These are phyloP conservation scores for Philereme vetulata DNA, from an alignment of 2,888 invertebrate genomes.

Conservation along the genomic window DNA sequence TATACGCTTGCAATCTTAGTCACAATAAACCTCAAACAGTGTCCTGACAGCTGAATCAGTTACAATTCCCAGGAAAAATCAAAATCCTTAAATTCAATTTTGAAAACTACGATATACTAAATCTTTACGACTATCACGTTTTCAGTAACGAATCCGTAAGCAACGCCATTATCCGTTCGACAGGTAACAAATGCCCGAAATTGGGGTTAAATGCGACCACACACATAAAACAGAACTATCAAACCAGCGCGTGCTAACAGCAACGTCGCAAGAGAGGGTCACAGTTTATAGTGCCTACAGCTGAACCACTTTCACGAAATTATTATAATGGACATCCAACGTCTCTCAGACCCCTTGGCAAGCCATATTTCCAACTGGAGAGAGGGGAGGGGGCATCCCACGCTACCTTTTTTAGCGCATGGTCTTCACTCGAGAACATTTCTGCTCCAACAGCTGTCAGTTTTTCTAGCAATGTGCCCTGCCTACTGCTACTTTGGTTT, in stretches of 20 bases:
- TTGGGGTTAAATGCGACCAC: conserved; percentile 32
- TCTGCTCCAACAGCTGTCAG: no score
- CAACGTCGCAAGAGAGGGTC: conserved; percentile 33
- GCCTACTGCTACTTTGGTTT: no score
- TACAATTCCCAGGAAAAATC: no score
- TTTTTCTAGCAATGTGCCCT: no score
- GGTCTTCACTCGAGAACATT: no score
- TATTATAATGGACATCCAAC: neutral
- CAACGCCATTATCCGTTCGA: conserved; percentile 19
- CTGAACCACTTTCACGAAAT: neutral
- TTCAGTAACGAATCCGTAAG: conserved; percentile 4
- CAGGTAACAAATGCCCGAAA: conserved; percentile 35
- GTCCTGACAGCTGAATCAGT: no score
- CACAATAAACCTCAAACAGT: no score
- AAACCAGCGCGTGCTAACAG: conserved; percentile 52
- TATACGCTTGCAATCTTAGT: no score
- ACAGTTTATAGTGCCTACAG: conserved; percentile 2
- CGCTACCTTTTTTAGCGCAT: no score
- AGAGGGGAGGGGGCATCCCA: no score
- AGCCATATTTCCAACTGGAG: no score
- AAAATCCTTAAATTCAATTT: neutral
- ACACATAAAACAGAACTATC: conserved; percentile 44
- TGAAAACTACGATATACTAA: conserved; percentile 3
- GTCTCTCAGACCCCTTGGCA: no score
- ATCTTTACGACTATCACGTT: conserved; percentile 8